These are phyloP conservation scores for Chauna torquata DNA, from an alignment of 2,113 vertebrate genomes.

Conservation along the genomic window DNA sequence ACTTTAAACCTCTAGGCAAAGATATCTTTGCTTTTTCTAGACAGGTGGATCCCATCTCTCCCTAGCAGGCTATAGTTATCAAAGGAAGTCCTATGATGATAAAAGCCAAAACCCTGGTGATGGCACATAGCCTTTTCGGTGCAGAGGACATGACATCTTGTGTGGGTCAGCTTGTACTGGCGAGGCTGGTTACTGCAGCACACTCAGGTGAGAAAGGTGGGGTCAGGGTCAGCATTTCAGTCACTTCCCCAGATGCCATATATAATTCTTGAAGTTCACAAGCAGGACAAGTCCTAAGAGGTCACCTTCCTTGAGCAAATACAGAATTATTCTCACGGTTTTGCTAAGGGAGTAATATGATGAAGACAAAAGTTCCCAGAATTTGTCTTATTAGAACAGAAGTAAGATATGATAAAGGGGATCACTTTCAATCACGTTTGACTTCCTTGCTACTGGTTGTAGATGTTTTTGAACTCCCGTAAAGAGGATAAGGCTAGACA, in stretches of 20 bases:
- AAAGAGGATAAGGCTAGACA: background rate
- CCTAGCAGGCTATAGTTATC: background rate
- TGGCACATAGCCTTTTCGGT: fast-evolving
- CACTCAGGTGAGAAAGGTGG: background rate
- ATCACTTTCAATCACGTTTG: background rate
- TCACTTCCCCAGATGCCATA: background rate
- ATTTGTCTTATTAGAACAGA: background rate
- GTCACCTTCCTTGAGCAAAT: background rate
- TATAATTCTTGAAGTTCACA: background rate
- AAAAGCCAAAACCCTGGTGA: too few species aligned
- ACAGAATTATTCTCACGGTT: background rate
- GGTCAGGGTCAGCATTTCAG: background rate
- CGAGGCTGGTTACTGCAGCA: fast-evolving
- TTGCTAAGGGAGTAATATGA: background rate
- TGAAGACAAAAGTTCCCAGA: background rate
- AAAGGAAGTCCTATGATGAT: background rate
- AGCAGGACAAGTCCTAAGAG: background rate
- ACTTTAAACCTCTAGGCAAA: background rate
- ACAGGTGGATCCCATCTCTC: background rate
- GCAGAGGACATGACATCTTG: background rate
- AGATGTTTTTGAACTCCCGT: background rate
- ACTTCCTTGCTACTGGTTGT: background rate
- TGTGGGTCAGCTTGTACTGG: fast-evolving
- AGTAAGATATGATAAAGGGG: background rate
- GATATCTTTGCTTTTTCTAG: background rate